These are phyloP conservation scores for Harpagoxenus sublaevis DNA, from an alignment of 2,888 invertebrate genomes.

Conservation along the genomic window DNA sequence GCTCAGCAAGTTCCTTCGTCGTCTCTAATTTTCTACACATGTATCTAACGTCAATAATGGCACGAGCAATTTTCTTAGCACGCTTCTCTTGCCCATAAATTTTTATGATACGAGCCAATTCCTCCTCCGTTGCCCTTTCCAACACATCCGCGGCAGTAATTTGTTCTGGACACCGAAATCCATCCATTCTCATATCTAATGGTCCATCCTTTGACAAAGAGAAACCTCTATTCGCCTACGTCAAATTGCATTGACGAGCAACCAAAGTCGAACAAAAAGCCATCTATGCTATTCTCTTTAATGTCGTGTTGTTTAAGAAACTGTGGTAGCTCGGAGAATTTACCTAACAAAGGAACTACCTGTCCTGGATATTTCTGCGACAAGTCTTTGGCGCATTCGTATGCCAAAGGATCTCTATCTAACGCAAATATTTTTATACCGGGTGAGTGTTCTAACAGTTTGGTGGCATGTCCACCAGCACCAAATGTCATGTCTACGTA, in stretches of 20 bases:
- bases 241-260: conserved; percentile 99
- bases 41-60: conserved; percentile 94
- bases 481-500: conserved; percentile 99
- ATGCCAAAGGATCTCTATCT: conserved; percentile 95
- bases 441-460: conserved; percentile 90
- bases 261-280: conserved; percentile 96
- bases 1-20: conserved; percentile 93
- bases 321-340: conserved; percentile 94
- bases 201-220: conserved; percentile 94
- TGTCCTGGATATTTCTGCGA: conserved; percentile 90
- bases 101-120: conserved; percentile 94
- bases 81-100: conserved; percentile 96
- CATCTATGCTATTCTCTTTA: conserved; percentile 92
- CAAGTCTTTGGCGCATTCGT: conserved; percentile 90
- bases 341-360: conserved; percentile 93
- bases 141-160: conserved; percentile 96
- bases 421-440: conserved; percentile 92
- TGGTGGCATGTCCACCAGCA: conserved; percentile 95
- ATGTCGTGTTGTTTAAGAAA: conserved; percentile 89
- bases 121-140: conserved; percentile 92
- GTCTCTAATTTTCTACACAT: conserved; percentile 92
- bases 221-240: conserved; percentile 93
- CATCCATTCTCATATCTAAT: conserved; percentile 98
- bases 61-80: conserved; percentile 94
- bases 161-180: conserved; percentile 89